Evolutionary conservation across 2,888 invertebrate species (phyloP).

Genomic region (Drosophila bunnanda): DNA sequence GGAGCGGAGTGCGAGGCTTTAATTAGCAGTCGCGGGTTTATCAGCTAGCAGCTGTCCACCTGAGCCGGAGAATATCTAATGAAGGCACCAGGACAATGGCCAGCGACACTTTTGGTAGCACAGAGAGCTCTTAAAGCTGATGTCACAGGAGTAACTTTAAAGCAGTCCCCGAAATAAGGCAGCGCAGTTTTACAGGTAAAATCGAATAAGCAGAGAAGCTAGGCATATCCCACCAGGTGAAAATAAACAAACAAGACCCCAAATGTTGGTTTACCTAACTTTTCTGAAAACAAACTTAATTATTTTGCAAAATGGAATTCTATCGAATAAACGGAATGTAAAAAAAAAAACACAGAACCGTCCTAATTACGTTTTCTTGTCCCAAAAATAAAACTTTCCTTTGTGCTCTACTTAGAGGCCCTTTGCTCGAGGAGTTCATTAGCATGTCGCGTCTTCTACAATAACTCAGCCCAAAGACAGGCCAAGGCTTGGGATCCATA

Average conservation of each 20-base stretch:
- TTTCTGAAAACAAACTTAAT: background rate
- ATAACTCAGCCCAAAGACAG: slow-evolving; percentile 49
- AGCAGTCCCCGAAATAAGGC: no score
- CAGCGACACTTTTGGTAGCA: background rate
- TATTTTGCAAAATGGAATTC: background rate
- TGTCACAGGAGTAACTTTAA: background rate
- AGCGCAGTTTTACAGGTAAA: background rate
- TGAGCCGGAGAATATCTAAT: slow-evolving; percentile 21
- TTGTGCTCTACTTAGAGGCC: slow-evolving; percentile 30
- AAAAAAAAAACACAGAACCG: slow-evolving; percentile 8
- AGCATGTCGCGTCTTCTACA: slow-evolving; percentile 49
- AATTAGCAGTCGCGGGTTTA: slow-evolving; percentile 43
- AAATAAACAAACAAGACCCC: background rate
- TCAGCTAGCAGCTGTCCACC: slow-evolving; percentile 31
- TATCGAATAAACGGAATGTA: slow-evolving; percentile 5
- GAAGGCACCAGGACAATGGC: slow-evolving; percentile 29
- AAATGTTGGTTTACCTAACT: background rate
- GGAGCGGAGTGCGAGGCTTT: slow-evolving; percentile 31
- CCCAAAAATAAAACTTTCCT: slow-evolving; percentile 28
- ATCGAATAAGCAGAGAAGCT: background rate
- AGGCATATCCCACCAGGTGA: background rate
- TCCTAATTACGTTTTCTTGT: slow-evolving; percentile 25
- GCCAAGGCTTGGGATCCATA: slow-evolving; percentile 34
- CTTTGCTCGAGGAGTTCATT: slow-evolving; percentile 59
- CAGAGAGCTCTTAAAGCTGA: slow-evolving; percentile 2